A percentile compares a stretch with the other conserved stretches of the same genome.
phyloP scores from a whole-genome alignment of 2,888 invertebrate genomes.

The Coelopa pilipes region DNA sequence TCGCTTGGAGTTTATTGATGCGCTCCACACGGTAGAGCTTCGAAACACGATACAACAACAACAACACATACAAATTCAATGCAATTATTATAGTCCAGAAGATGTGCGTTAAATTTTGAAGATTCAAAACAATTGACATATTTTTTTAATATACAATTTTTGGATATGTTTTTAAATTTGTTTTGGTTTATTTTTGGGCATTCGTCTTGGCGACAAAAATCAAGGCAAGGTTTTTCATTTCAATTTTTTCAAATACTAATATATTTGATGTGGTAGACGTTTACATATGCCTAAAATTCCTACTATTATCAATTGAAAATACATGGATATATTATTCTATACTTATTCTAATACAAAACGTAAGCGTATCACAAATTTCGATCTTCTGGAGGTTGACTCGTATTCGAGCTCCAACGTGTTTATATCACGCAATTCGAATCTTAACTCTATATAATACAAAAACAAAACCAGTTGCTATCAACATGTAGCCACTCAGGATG shows the following conservation, averaged over 20 bases:
- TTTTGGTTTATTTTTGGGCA: neutral
- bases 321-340: neutral
- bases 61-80: conserved; percentile 43
- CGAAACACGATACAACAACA: conserved; percentile 42
- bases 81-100: conserved; percentile 45
- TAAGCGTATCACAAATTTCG: conserved; percentile 13
- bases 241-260: conserved; percentile 6
- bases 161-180: conserved; percentile 20
- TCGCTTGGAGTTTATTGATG: conserved; percentile 38
- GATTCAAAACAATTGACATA: conserved; percentile 44
- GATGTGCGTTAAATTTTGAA: conserved; percentile 47
- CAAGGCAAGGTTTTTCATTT: conserved; percentile 21
- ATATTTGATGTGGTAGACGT: neutral
- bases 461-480: conserved; percentile 55
- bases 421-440: conserved; percentile 54
- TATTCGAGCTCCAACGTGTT: neutral
- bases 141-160: conserved; percentile 31
- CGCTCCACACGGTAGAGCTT: conserved; percentile 44
- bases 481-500: conserved; percentile 73
- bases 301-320: neutral
- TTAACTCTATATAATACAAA: conserved; percentile 52
- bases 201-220: conserved; percentile 8
- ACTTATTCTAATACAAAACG: neutral
- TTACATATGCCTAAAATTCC: too few species aligned
- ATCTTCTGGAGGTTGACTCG: neutral